Evolutionary conservation across 2,888 invertebrate genomes (phyloP), one percentile per base, ranked within the genome.

Genomic region (Hartigia nigra): DNA sequence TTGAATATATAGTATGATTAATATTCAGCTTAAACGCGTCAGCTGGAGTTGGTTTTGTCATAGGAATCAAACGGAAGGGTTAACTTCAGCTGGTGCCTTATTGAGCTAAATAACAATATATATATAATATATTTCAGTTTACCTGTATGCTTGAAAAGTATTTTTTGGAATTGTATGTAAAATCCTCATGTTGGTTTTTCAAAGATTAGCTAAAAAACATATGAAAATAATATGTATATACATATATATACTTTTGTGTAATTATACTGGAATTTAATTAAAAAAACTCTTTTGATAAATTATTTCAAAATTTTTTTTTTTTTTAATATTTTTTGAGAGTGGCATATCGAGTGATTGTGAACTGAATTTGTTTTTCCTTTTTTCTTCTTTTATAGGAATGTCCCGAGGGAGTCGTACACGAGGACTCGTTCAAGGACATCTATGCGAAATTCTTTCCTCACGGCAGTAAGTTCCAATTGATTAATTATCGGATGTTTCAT

Each of bases 381-480:
- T 82, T 79, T 78, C 80, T 85, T 88, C 88, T 91, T 89, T 95
- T 95, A n/a, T 94, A 98, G 98, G 97, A 98, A 92, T 98, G 98
- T 92, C 98, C 99, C 11, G 98, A 98, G 90, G 99, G 99, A 74
- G 96, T 98, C 80, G 98, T 99, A 75, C 98, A 98, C 89, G 98
- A 99, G 92, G 98, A 98, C 90, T 97, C 97, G 83, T 99, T 99
- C 93, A 98, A 98, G 92, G 98, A 98, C 90, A 98, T 99, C 88
- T 99, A 99, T 92, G 97, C 98, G 85, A 98, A 98, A 93, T 99
- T 98, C 93, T 99, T 98, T 93, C 98, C 98, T 70, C 98, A 98
- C 91, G 98, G 98, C 94, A 98, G 98, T 99, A 94, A 96, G 98
- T 96, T 92, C 81, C 76, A 80, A 82, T 85, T 83, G 82, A 81